phyloP scores from a whole-genome alignment of 2,888 invertebrate species.

The Acrobasis suavella region DNA sequence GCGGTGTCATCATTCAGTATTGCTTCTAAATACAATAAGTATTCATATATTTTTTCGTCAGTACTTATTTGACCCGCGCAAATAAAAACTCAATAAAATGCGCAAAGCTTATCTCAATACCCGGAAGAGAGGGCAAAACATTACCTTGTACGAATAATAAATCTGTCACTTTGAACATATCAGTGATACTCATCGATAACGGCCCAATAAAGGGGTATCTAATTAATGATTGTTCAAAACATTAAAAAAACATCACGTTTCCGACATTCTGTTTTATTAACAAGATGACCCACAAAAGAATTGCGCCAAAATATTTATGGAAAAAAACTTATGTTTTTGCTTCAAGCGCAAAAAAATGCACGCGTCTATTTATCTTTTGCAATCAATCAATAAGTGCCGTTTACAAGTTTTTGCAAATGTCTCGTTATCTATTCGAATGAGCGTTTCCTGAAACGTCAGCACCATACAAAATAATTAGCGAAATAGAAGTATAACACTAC shows the following conservation, averaged over 20 bases:
- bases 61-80: constrained; percentile 16
- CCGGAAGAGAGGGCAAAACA: constrained; percentile 63
- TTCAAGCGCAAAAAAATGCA: constrained; percentile 49
- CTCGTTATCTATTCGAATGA: constrained; percentile 52
- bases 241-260: constrained; percentile 60
- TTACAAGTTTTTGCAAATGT: constrained; percentile 62
- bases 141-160: constrained; percentile 69
- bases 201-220: constrained; percentile 69
- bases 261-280: constrained; percentile 65
- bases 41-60: constrained; percentile 4
- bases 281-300: constrained; percentile 53
- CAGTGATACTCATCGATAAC: constrained; percentile 65
- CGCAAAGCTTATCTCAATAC: constrained; percentile 47
- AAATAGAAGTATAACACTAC: background rate
- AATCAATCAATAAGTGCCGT: constrained; percentile 56
- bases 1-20: background rate
- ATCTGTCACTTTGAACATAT: constrained; percentile 71
- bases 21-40: background rate
- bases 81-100: constrained; percentile 49
- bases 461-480: constrained; percentile 27
- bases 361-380: constrained; percentile 57
- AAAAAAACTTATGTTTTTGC: constrained; percentile 53
- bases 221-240: constrained; percentile 74
- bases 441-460: constrained; percentile 55
- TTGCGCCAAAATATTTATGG: constrained; percentile 51